Percentiles rank a stretch among this genome's conserved stretches.
phyloP scores from a whole-genome alignment of 1,140 invertebrate genomes.

The Drosophila trapezifrons region DNA sequence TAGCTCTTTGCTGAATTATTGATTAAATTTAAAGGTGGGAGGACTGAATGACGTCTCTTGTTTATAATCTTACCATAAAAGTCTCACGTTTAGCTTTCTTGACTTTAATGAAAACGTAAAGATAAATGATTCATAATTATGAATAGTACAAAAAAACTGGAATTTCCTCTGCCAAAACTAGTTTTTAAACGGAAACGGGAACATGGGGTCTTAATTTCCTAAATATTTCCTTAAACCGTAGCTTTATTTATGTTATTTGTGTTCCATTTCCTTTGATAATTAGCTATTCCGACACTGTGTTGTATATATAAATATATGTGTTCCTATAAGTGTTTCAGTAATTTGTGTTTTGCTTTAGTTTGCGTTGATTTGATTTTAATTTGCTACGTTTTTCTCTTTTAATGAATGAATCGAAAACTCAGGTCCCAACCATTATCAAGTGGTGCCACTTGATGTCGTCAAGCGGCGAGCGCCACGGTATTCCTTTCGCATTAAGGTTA shows the following conservation, averaged over 20 bases:
- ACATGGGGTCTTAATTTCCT: background rate
- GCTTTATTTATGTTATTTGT: background rate
- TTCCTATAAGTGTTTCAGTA: conserved; percentile 25
- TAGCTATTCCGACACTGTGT: conserved; percentile 8
- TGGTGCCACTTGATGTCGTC: conserved; percentile 79
- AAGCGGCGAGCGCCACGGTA: conserved; percentile 79
- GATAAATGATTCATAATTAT: background rate
- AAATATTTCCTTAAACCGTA: background rate
- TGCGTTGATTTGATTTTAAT: conserved; percentile 59
- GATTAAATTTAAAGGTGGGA: background rate
- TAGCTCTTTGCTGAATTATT: background rate
- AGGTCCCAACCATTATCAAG: conserved; percentile 80
- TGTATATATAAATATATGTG: conserved; percentile 20
- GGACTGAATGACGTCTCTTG: background rate
- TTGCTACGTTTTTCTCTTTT: conserved; percentile 53
- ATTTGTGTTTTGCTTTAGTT: conserved; percentile 31
- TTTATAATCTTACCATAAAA: background rate
- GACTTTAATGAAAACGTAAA: background rate
- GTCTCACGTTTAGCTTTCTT: background rate
- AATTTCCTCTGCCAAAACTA: background rate
- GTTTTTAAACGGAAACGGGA: background rate
- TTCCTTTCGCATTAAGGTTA: conserved; percentile 82
- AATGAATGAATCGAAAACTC: conserved; percentile 29
- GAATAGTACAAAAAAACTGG: background rate
- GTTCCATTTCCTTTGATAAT: background rate